These are phyloP conservation scores for Cuculus canorus DNA, from an alignment of 2,797 vertebrate species.

Conservation along the genomic window DNA sequence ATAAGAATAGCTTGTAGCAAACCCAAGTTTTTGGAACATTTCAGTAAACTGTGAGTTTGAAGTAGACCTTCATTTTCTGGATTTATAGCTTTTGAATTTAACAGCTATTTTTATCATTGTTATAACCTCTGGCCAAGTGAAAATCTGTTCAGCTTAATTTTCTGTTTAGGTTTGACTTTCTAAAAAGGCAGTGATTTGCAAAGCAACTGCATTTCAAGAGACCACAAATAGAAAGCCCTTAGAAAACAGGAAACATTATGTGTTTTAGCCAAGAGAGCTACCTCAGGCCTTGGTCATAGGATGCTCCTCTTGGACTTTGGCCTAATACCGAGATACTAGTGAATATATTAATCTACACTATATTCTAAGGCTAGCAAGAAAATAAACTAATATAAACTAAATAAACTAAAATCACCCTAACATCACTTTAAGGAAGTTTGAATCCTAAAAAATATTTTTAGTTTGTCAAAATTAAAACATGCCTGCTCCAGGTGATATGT, in stretches of 20 bases:
- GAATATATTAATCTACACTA: not conserved
- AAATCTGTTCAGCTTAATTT: not conserved
- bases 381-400: too few relatives aligned
- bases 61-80: not conserved
- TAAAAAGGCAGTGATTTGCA: not conserved
- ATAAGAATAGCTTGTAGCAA: not conserved
- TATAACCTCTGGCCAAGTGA: not conserved
- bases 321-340: not conserved
- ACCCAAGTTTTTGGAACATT: not conserved
- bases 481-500: fast-evolving
- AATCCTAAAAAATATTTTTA: not conserved
- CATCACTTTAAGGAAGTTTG: not conserved
- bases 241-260: not conserved
- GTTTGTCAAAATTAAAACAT: not conserved
- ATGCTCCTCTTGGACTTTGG: not conserved
- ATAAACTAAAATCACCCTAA: too few relatives aligned
- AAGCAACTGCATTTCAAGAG: not conserved
- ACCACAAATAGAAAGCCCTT: not conserved
- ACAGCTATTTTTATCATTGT: not conserved
- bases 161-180: not conserved
- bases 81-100: not conserved
- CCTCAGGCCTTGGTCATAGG: not conserved
- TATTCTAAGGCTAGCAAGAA: not conserved
- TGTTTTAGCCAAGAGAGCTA: not conserved
- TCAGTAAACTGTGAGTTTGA: not conserved